Percentiles rank a stretch among this genome's conserved stretches.
These are phyloP conservation scores for Hypotaenidia philippensis DNA, from an alignment of 2,797 vertebrate genomes.

Conservation along the genomic window DNA sequence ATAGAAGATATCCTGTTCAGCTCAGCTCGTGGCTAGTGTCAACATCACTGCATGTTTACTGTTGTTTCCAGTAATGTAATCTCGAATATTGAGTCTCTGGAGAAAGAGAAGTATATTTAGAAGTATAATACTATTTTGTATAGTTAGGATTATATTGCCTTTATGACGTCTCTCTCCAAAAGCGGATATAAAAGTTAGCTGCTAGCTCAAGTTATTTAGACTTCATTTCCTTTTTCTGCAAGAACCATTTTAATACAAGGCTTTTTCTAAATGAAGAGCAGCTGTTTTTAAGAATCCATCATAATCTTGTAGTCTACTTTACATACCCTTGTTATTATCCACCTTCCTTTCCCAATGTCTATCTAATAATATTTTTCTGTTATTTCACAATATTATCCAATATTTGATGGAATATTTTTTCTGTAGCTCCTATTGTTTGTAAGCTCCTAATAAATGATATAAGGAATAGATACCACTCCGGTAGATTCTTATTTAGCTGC, in stretches of 20 bases:
- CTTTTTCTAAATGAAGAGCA: neutral
- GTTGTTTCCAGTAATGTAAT: neutral
- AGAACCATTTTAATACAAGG: neutral
- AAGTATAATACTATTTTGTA: neutral
- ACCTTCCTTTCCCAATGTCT: neutral
- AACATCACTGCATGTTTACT: neutral
- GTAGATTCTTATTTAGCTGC: neutral
- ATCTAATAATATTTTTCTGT: neutral
- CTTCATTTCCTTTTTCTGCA: neutral
- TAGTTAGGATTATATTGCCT: neutral
- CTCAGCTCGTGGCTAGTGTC: neutral
- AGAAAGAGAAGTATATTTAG: neutral
- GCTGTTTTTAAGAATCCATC: neutral
- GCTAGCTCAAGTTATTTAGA: neutral
- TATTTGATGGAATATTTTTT: neutral
- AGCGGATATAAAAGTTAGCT: neutral
- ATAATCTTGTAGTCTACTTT: neutral
- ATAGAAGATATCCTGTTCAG: neutral
- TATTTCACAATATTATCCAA: neutral
- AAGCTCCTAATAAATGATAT: neutral
- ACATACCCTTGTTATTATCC: neutral
- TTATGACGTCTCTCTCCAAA: neutral
- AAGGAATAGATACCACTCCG: neutral
- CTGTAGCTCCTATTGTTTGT: neutral
- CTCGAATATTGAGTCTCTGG: neutral